Conservation (phyloP, 2,797 vertebrate species). For the Trichosurus vulpecula region DNA sequence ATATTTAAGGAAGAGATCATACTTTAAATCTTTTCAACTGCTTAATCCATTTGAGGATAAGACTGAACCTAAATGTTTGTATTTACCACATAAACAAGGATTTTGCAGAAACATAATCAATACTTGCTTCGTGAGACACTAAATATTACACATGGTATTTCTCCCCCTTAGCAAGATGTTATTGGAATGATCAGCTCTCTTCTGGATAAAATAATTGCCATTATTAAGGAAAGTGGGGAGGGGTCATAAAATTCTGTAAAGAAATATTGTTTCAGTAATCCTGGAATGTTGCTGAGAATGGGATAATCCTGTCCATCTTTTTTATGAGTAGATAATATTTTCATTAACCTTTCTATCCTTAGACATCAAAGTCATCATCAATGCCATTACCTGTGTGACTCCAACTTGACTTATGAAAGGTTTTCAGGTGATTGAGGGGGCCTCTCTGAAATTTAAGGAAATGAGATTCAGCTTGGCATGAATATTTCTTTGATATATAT, state of each 20-base stretch:
- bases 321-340: neutral
- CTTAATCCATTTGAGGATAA: neutral
- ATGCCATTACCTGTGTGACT: neutral
- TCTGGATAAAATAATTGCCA: neutral
- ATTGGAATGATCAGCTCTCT: neutral
- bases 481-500: neutral
- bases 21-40: neutral
- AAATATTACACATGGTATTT: neutral
- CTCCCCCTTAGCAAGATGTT: neutral
- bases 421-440: neutral
- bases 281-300: neutral
- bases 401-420: neutral
- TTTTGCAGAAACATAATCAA: neutral
- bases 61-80: neutral
- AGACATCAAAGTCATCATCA: neutral
- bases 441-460: slow-evolving; percentile 39
- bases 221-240: neutral
- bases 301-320: neutral
- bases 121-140: neutral
- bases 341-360: neutral
- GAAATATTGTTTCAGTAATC: neutral
- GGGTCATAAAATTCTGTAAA: neutral
- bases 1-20: neutral
- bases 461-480: neutral
- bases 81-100: neutral